Base-by-base conservation (phyloP, 2,888 invertebrate species). In the Bruchidius siliquastri region DNA sequence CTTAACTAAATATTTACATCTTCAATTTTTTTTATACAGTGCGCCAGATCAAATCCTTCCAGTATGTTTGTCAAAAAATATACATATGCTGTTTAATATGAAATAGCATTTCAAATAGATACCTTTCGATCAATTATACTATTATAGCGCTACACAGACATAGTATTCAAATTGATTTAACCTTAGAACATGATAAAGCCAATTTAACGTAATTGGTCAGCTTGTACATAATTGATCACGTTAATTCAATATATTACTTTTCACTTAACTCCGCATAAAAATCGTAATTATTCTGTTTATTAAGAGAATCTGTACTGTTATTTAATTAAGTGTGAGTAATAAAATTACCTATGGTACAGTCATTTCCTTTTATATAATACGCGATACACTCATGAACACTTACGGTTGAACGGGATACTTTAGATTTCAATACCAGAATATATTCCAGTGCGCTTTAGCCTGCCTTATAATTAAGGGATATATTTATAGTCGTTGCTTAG, bases 251-350 rank as follows among this genome's bases (percentile, higher is more conserved):
- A 72, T 73, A 73, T 75, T 75, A 75, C 72, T 72, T 70, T 22
- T 70, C 67, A 74, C 73, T 75, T 75, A 74, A 71, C 49, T 69
- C 69, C 72, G 68, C 70, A 67, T 74, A 74, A 73, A 71, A 22
- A 72, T 69, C 70, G 13, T 49, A 49, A 49, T 49, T 49, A 49
- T 49, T 49, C 49, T 49, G 49, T 77, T 79, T 77, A 79, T 80
- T 81, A 80, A 81, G 49, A 49, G 49, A 69, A 26, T 71, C 78
- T 79, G 74, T 80, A 78, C 79, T 75, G 78, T 80, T 79, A 79
- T 79, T 81, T 79, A 80, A 81, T 80, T 80, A 78, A 79, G 77
- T 77, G 74, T 79, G 78, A 80, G 77, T 78, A 81, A 81, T 81
- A 78, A 77, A 80, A 80, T 79, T 80, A 79, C 49, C 13, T 49